Evolutionary conservation across 1,140 invertebrate species (phyloP).

Genomic region (Platyscapa corneri): DNA sequence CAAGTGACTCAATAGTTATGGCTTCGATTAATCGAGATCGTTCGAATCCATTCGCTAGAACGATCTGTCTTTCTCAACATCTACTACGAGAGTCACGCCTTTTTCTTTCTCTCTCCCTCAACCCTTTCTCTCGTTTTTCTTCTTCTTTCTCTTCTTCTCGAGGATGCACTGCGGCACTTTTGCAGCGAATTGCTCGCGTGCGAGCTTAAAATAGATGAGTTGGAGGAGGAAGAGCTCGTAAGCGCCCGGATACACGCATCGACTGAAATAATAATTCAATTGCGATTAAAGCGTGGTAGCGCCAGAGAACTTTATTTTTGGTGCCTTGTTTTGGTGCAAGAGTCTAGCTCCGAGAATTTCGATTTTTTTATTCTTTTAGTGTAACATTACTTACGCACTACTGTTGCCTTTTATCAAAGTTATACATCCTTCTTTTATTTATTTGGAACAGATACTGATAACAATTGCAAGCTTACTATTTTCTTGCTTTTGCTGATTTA

Average conservation of each 20-base stretch:
- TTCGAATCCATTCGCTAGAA: not conserved
- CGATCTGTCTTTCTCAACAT: conserved; percentile 29
- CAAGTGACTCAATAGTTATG: conserved; percentile 32
- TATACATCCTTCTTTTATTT: not conserved
- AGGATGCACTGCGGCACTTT: conserved; percentile 8
- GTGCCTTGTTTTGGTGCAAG: not conserved
- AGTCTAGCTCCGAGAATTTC: not conserved
- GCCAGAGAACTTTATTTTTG: conserved; percentile 29
- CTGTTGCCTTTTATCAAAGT: too few species aligned
- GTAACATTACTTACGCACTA: not conserved
- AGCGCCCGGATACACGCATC: conserved; percentile 49
- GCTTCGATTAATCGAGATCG: conserved; percentile 25
- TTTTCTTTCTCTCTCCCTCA: not conserved
- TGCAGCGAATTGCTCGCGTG: conserved; percentile 21
- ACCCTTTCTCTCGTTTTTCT: not conserved
- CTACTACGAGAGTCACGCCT: not conserved
- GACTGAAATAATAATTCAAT: conserved; percentile 62
- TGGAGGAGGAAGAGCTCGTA: conserved; percentile 22
- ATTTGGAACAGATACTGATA: not conserved
- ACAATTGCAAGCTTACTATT: too few species aligned
- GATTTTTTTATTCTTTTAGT: not conserved
- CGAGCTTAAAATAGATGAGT: conserved; percentile 45
- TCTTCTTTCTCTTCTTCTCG: not conserved
- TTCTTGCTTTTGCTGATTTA: too few species aligned
- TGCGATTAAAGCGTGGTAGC: conserved; percentile 53